phyloP scores from a whole-genome alignment of 2,797 vertebrate species.

The Paguma larvata region DNA sequence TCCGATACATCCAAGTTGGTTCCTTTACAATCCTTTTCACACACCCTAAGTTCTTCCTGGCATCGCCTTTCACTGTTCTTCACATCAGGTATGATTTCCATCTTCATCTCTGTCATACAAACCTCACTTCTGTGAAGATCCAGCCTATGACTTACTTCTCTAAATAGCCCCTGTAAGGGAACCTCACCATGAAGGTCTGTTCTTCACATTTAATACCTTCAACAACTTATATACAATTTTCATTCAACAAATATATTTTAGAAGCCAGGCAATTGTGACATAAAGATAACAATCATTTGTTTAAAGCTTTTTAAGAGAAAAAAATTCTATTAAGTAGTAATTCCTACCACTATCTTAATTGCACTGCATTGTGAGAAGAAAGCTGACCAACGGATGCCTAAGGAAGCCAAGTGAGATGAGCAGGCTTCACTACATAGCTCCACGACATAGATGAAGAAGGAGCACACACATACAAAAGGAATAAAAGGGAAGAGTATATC shows the following conservation, averaged over 20 bases:
- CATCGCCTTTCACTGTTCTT: neutral
- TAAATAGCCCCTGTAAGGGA: neutral
- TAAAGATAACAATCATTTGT: neutral
- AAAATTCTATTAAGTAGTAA: neutral
- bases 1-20: neutral
- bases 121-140: neutral
- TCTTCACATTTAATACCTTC: neutral
- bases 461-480: neutral
- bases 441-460: neutral
- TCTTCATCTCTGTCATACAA: neutral
- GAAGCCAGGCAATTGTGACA: neutral
- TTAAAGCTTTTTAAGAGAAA: conserved; percentile 39
- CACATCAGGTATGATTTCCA: neutral
- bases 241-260: neutral
- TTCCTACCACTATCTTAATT: neutral
- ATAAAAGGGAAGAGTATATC: neutral
- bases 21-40: neutral
- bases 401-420: neutral
- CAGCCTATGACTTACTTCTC: neutral
- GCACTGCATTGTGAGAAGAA: neutral
- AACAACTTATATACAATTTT: neutral
- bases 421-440: neutral
- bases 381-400: neutral
- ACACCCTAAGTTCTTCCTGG: neutral
- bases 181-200: neutral